Base-by-base conservation (phyloP, 2,888 invertebrate genomes). In the Patella ulyssiponensis region DNA sequence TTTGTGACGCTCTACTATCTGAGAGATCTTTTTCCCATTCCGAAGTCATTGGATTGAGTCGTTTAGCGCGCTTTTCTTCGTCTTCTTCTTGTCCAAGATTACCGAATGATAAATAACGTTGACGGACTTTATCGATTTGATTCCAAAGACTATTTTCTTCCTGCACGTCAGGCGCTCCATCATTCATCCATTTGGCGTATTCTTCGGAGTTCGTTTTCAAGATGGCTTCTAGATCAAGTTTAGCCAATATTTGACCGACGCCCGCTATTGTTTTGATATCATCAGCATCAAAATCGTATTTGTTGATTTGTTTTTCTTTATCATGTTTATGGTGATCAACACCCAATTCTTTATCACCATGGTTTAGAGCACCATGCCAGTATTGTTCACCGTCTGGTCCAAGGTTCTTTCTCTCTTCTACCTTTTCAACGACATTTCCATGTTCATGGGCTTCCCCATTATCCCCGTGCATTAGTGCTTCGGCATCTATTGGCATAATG, bases 361-460 rank as follows among this genome's bases (percentile, higher is more conserved):
- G 64, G 17, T 64, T 64, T 64, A 64, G 23, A 23, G 64, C 64
- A 20, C 64, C 64, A 14, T 64, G 64, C 64, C 64, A 64, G 64
- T 20, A 64, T 23, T 64, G 20, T 64, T 64, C 64, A 23, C 64
- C 64, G 4, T 23, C 64, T 23, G 64, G 64, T 11, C 64, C 64
- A 64, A 23, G 64, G 12, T 64, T 64, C 23, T 64, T 64, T 12
- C 64, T 14, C 9, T 20, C 64, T 64, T 64, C 64, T 64, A n/a
- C 23, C 23, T 20, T 4, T 23, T 64, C 64, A 64, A 12, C 9
- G 11, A 23, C 20, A 14, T 64, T 4, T 12, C 12, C 64, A 20
- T 64, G 64, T 11, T 64, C 64, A 23, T 64, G 64, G 23, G 64
- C 20, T 23, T 64, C 23, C 11, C 14, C 14, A 3, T 64, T 12